Percentiles rank a stretch among this genome's conserved stretches.
Conservation (phyloP, 2,113 vertebrate species). For the Nestor notabilis region DNA sequence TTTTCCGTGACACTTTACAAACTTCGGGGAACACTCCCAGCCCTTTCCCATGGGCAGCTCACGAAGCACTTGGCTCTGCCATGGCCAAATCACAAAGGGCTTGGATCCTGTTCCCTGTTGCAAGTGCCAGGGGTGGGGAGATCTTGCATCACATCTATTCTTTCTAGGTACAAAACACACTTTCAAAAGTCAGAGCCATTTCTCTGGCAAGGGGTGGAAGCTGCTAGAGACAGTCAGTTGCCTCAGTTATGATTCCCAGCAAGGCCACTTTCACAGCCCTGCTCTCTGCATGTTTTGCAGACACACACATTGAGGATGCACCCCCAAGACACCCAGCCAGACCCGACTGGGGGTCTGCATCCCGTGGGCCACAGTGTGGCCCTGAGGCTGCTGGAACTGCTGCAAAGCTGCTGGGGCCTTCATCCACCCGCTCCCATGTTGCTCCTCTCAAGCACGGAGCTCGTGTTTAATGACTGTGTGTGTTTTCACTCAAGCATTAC, state of each 20-base stretch:
- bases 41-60: background rate
- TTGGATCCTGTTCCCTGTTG: background rate
- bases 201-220: slow-evolving; percentile 23
- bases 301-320: background rate
- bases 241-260: background rate
- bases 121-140: slow-evolving; percentile 43
- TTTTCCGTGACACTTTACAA: background rate
- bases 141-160: slow-evolving; percentile 27
- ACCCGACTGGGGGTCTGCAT: background rate
- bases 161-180: slow-evolving; percentile 56
- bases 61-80: background rate
- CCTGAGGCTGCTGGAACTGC: background rate
- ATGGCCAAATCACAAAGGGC: background rate
- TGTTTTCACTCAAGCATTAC: background rate
- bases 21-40: background rate
- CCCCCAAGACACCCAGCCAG: background rate
- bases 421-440: background rate
- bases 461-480: background rate
- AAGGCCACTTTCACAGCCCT: background rate
- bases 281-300: background rate
- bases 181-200: slow-evolving; percentile 1
- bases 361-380: background rate
- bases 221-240: background rate
- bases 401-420: background rate
- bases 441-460: background rate